Percentiles rank a stretch among this genome's conserved stretches.
Conservation (phyloP, 2,797 vertebrate species). For the Peromyscus aztecus region DNA sequence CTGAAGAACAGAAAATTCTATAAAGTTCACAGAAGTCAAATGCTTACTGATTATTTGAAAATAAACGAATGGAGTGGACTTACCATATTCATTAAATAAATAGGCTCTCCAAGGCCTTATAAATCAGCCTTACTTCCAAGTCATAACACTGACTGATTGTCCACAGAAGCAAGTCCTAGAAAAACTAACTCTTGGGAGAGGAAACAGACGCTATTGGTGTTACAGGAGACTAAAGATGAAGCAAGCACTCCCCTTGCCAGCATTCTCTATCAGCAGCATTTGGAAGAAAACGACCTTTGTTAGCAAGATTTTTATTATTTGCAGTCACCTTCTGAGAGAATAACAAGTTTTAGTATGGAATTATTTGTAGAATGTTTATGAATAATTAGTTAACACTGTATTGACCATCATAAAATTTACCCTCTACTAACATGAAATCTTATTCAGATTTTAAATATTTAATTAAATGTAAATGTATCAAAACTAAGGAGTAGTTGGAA, state of each 20-base stretch:
- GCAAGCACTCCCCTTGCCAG: not conserved
- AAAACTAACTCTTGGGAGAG: not conserved
- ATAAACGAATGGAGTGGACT: not conserved
- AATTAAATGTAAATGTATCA: not conserved
- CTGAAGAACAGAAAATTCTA: not conserved
- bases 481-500: conserved; percentile 5
- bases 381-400: not conserved
- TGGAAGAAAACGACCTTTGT: not conserved
- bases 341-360: conserved; percentile 11
- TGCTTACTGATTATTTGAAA: not conserved
- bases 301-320: not conserved
- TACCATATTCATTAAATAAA: not conserved
- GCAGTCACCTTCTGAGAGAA: conserved; percentile 17
- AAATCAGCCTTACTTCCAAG: not conserved
- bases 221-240: not conserved
- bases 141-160: too few species aligned
- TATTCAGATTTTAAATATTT: conserved; percentile 19
- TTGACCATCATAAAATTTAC: conserved; percentile 47
- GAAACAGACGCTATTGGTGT: not conserved
- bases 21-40: not conserved
- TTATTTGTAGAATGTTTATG: not conserved
- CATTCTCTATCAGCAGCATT: not conserved
- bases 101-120: not conserved
- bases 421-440: conserved; percentile 36
- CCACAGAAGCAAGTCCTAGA: too few species aligned